These are phyloP conservation scores for Peromyscus californicus DNA, from an alignment of 2,113 vertebrate species.

Conservation along the genomic window DNA sequence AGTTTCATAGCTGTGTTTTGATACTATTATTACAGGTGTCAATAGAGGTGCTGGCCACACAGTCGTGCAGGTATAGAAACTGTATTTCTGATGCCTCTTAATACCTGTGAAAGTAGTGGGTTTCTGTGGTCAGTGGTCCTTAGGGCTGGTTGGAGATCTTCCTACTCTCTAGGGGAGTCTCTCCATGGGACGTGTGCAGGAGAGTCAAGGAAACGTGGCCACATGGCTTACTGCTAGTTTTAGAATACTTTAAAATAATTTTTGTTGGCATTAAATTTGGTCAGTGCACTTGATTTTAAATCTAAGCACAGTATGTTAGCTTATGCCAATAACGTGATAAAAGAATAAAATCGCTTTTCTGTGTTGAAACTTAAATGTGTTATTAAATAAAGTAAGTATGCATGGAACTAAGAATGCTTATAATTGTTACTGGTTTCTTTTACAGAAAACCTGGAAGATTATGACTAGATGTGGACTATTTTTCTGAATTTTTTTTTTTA, in stretches of 20 bases:
- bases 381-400: conserved; percentile 56
- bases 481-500: conserved; percentile 82
- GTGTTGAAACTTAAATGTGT: not conserved
- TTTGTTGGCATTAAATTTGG: not conserved
- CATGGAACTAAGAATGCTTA: conserved; percentile 36
- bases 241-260: not conserved
- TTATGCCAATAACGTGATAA: not conserved
- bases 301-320: conserved; percentile 31
- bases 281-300: conserved; percentile 37
- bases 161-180: not conserved
- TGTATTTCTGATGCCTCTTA: not conserved
- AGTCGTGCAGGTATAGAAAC: not conserved
- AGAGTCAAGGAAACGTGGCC: not conserved
- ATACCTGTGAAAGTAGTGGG: not conserved
- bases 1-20: not conserved
- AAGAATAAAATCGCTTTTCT: conserved; percentile 34
- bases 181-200: rapidly evolving
- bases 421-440: conserved; percentile 82
- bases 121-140: not conserved
- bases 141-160: not conserved
- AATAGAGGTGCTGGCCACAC: no score
- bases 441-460: conserved; percentile 82
- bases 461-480: conserved; percentile 76
- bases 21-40: not conserved
- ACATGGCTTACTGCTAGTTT: not conserved